Percentiles rank a stretch among this genome's conserved stretches.
Evolutionary conservation across 2,888 invertebrate species (phyloP).

Genomic region (Stegana nigrithorax): DNA sequence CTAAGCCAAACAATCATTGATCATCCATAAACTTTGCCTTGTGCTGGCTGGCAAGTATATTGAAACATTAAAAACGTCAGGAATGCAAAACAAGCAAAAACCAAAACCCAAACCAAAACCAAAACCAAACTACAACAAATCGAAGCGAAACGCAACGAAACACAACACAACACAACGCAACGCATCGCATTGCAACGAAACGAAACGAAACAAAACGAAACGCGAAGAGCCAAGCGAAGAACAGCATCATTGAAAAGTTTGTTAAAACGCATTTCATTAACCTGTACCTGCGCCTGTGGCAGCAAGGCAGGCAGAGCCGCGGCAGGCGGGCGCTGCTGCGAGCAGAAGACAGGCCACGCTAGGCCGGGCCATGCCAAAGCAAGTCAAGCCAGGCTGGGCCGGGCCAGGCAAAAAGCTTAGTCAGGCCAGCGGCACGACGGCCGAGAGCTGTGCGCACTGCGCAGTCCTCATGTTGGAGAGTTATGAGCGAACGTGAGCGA

Average conservation of each 20-base stretch:
- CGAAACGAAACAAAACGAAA: constrained; percentile 16
- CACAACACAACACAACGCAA: too few species aligned
- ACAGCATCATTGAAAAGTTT: constrained; percentile 49
- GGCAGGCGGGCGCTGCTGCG: too few species aligned
- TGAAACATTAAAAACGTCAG: constrained; percentile 49
- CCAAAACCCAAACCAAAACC: neutral
- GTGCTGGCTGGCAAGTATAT: constrained; percentile 30
- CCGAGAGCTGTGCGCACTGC: constrained; percentile 28
- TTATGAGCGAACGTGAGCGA: constrained; percentile 51
- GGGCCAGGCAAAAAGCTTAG: constrained; percentile 15
- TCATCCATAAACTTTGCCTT: constrained; percentile 36
- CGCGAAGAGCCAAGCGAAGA: constrained; percentile 4
- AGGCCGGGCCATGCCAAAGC: too few species aligned
- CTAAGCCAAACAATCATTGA: constrained; percentile 54
- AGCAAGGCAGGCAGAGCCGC: too few species aligned
- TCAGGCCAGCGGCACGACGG: constrained; percentile 19
- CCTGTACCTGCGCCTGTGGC: too few species aligned
- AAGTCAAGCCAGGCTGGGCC: too few species aligned
- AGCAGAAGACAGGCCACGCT: too few species aligned
- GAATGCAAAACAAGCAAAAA: constrained; percentile 30
- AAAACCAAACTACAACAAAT: too few species aligned
- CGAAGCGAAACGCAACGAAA: neutral
- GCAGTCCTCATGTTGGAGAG: constrained; percentile 32
- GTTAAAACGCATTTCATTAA: constrained; percentile 64
- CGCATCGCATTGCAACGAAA: too few species aligned